phyloP scores from a whole-genome alignment of 2,888 invertebrate genomes.

The Agonopterix alstromeriana region DNA sequence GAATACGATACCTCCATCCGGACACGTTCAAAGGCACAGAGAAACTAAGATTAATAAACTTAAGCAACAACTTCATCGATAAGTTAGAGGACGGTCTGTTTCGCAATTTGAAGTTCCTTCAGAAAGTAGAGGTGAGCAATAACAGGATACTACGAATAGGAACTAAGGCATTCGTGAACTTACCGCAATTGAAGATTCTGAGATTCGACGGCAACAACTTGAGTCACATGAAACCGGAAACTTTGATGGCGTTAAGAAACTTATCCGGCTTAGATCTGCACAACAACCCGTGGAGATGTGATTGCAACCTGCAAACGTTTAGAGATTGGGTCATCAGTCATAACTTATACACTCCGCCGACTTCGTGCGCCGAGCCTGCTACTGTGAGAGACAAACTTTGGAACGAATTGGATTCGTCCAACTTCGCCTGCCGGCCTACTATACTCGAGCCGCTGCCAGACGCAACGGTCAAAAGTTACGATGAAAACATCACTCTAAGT shows the following conservation, averaged over 20 bases:
- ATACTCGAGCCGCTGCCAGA: constrained; percentile 80
- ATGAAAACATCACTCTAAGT: constrained; percentile 83
- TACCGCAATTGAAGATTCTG: constrained; percentile 82
- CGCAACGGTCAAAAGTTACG: constrained; percentile 79
- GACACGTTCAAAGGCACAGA: constrained; percentile 84
- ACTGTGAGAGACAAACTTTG: constrained; percentile 82
- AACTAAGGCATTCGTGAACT: constrained; percentile 81
- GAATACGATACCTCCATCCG: constrained; percentile 79
- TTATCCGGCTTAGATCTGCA: constrained; percentile 85
- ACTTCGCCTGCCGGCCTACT: constrained; percentile 90
- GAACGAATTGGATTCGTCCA: constrained; percentile 82
- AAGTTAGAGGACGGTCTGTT: constrained; percentile 86
- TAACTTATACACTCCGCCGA: constrained; percentile 86
- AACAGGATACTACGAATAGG: constrained; percentile 85
- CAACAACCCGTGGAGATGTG: constrained; percentile 93
- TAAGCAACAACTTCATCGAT: constrained; percentile 86
- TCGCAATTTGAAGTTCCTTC: constrained; percentile 83
- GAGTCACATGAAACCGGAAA: constrained; percentile 80
- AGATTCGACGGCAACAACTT: constrained; percentile 87
- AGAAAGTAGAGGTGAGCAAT: constrained; percentile 86
- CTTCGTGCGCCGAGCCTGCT: constrained; percentile 83
- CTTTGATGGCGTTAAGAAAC: constrained; percentile 81
- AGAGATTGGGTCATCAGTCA: constrained; percentile 85
- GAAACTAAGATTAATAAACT: constrained; percentile 82
- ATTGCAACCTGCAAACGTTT: constrained; percentile 88